Evolutionary conservation across 2,888 invertebrate species (phyloP).

Genomic region (Diabrotica balteata): DNA sequence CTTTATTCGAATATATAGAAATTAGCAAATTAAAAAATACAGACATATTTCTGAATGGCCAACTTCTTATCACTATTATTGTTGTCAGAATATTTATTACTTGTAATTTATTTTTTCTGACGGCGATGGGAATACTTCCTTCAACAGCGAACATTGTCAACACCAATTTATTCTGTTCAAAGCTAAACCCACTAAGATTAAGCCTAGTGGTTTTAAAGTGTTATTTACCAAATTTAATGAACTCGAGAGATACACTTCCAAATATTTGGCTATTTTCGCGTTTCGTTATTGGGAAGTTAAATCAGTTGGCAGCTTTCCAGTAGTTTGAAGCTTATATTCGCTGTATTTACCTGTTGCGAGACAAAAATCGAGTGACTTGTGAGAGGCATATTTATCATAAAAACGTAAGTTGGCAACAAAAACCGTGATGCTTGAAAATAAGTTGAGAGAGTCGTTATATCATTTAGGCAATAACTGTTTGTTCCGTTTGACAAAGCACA

Average conservation of each 20-base stretch:
- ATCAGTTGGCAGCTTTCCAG: constrained; percentile 20
- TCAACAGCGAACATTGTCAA: too few species aligned
- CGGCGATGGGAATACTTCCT: too few species aligned
- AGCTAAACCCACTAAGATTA: too few species aligned
- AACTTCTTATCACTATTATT: too few species aligned
- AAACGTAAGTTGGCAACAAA: constrained; percentile 20
- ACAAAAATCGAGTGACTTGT: constrained; percentile 22
- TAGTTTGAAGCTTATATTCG: constrained; percentile 14
- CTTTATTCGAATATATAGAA: too few species aligned
- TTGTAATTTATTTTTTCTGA: too few species aligned
- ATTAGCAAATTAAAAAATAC: too few species aligned
- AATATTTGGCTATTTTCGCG: constrained; percentile 4
- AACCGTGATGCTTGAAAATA: constrained; percentile 9
- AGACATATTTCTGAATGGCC: too few species aligned
- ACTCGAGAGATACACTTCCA: background rate
- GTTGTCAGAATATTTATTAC: too few species aligned
- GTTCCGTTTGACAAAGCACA: background rate
- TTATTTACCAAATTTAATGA: too few species aligned
- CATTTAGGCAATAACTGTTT: background rate
- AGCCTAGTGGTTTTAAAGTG: too few species aligned
- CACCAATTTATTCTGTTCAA: too few species aligned
- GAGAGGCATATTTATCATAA: constrained; percentile 14
- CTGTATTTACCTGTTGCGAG: constrained; percentile 18
- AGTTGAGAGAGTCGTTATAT: background rate
- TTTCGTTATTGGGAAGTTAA: background rate